Percentiles rank a stretch among this genome's conserved stretches.
Evolutionary conservation across 2,113 vertebrate species (phyloP).

Genomic region (Orthonyx spaldingii): DNA sequence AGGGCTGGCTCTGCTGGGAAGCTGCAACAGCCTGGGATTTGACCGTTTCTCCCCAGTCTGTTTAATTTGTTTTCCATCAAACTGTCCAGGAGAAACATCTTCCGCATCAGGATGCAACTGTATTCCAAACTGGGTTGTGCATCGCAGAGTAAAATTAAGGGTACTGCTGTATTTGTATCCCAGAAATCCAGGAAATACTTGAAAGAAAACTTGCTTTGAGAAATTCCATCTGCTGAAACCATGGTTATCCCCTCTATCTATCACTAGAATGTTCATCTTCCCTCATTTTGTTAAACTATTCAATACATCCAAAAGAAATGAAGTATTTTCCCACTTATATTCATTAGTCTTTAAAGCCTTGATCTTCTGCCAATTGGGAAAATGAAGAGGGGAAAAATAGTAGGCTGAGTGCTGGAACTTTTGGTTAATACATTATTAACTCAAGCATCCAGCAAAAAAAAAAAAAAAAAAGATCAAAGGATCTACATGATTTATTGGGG

Average conservation of each 20-base stretch:
- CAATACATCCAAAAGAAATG: not conserved
- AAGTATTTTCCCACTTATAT: not conserved
- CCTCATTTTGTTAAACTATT: not conserved
- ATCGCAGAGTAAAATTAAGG: not conserved
- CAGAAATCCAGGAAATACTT: not conserved
- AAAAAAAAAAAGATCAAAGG: not conserved
- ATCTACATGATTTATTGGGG: not conserved
- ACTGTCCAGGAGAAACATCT: not conserved
- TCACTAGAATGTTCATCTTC: not conserved
- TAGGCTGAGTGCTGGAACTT: not conserved
- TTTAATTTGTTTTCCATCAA: constrained; percentile 29
- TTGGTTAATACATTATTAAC: not conserved
- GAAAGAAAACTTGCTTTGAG: not conserved
- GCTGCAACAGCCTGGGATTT: too few relatives aligned
- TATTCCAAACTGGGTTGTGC: not conserved
- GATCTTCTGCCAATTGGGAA: not conserved
- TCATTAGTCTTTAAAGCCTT: not conserved
- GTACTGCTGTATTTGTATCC: not conserved
- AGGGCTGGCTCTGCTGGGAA: too few relatives aligned
- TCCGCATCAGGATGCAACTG: not conserved
- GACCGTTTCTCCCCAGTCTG: too few relatives aligned
- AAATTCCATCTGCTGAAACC: not conserved
- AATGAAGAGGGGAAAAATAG: not conserved
- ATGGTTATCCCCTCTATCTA: not conserved
- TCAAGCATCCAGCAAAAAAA: not conserved